Conservation (phyloP, 2,888 invertebrate genomes). For the Pterostichus niger region DNA sequence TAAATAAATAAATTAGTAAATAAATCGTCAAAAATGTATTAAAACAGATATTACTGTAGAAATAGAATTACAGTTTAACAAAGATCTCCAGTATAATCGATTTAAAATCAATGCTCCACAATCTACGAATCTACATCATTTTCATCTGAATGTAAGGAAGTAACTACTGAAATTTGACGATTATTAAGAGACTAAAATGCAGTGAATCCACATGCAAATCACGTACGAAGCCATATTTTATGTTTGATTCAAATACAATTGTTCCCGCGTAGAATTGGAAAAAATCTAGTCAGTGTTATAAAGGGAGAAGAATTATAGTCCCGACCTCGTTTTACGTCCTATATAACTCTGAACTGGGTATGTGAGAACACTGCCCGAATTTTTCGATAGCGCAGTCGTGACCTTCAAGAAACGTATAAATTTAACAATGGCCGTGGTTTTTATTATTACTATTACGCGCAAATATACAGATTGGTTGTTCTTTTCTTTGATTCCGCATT, state of each 20-base stretch:
- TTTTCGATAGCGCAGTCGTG: slow-evolving; percentile 19
- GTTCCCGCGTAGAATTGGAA: slow-evolving; percentile 51
- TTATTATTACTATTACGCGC: slow-evolving; percentile 56
- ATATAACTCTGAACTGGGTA: slow-evolving; percentile 43
- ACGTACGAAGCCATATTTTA: slow-evolving; percentile 45
- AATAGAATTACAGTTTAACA: too few relatives aligned
- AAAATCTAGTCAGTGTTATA: slow-evolving; percentile 59
- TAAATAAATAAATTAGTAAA: too few relatives aligned
- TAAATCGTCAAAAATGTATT: too few relatives aligned
- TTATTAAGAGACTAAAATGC: slow-evolving; percentile 5
- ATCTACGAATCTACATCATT: not conserved
- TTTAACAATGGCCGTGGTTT: slow-evolving; percentile 50
- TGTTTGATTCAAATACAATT: slow-evolving; percentile 54
- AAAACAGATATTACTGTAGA: too few relatives aligned
- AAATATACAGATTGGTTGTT: slow-evolving; percentile 51
- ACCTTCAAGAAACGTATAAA: slow-evolving; percentile 33
- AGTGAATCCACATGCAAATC: slow-evolving; percentile 34
- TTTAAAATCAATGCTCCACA: not conserved
- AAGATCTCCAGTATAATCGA: too few relatives aligned
- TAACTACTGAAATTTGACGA: slow-evolving; percentile 1
- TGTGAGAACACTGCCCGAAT: slow-evolving; percentile 47
- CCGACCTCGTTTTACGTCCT: slow-evolving; percentile 43
- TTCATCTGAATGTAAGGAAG: not conserved
- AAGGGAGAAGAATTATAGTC: slow-evolving; percentile 52
- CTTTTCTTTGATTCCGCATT: slow-evolving; percentile 20